Percentiles rank a stretch among this genome's conserved stretches.
Evolutionary conservation across 2,113 vertebrate species (phyloP).

Genomic region (Aptenodytes patagonicus): DNA sequence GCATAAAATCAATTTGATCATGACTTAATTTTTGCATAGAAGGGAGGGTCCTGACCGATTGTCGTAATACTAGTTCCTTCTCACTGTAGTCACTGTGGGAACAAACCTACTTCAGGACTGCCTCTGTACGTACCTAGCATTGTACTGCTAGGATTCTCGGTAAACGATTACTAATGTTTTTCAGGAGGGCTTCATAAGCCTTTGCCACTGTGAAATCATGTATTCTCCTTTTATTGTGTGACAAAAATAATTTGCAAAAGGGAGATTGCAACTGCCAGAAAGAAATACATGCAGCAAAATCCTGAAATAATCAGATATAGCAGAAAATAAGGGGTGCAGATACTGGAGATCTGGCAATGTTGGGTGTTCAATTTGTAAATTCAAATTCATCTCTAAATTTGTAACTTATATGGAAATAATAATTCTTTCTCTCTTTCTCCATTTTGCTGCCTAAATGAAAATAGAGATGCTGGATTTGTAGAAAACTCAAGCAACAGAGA

Average conservation of each 20-base stretch:
- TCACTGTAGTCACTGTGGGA: neutral
- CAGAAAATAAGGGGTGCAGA: neutral
- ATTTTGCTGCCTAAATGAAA: constrained; percentile 40
- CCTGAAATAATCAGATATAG: neutral
- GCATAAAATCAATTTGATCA: constrained; percentile 18
- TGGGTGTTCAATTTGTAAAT: neutral
- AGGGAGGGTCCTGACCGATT: neutral
- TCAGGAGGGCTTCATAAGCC: neutral
- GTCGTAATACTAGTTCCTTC: neutral
- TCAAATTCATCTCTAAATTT: constrained; percentile 11
- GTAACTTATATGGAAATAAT: constrained; percentile 24
- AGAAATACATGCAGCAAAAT: neutral
- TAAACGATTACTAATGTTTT: neutral
- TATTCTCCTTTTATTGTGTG: neutral
- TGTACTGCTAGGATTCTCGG: neutral
- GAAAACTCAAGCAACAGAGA: constrained; percentile 43
- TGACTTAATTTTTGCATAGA: neutral
- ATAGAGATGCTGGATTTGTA: constrained; percentile 38
- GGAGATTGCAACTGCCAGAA: neutral
- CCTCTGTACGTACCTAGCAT: neutral
- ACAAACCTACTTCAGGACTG: neutral
- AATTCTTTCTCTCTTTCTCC: constrained; percentile 38
- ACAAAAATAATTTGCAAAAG: neutral
- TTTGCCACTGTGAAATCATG: neutral
- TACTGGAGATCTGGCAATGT: neutral